A percentile compares a stretch with the other conserved stretches of the same genome.
Evolutionary conservation across 2,797 vertebrate species (phyloP).

Genomic region (Lacerta agilis): DNA sequence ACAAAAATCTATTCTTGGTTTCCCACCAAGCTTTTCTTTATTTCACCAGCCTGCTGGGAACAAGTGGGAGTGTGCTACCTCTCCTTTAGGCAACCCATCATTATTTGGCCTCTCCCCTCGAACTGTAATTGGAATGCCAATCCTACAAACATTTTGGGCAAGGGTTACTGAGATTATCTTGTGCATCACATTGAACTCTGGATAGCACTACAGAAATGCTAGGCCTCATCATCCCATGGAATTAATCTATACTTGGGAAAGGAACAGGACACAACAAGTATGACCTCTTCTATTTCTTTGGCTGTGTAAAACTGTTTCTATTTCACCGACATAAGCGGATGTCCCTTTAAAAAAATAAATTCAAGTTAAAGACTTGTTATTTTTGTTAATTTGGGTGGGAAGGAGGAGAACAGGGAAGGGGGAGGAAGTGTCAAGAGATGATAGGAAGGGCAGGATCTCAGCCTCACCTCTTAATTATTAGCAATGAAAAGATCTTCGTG

Average conservation of each 20-base stretch:
- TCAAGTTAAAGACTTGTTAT: background rate
- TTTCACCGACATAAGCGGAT: background rate
- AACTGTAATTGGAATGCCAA: background rate
- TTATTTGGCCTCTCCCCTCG: background rate
- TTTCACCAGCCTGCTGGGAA: no score
- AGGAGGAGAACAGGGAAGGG: background rate
- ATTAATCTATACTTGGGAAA: background rate
- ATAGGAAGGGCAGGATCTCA: background rate
- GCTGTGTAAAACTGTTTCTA: background rate
- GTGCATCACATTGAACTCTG: background rate
- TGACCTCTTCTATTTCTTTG: background rate
- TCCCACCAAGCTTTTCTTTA: no score
- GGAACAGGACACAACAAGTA: background rate
- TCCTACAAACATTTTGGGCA: background rate
- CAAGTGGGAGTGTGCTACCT: no score
- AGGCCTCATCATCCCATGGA: background rate
- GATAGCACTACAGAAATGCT: background rate
- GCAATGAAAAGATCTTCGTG: slow-evolving; percentile 50
- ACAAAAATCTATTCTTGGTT: no score
- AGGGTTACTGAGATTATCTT: background rate
- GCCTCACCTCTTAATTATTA: slow-evolving; percentile 33
- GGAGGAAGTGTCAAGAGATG: background rate
- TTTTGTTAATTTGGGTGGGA: background rate
- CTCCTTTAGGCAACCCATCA: background rate
- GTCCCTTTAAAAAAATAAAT: background rate